Percentiles rank a stretch among this genome's conserved stretches.
Evolutionary conservation across 2,797 vertebrate species (phyloP).

Genomic region (Mallotus villosus): DNA sequence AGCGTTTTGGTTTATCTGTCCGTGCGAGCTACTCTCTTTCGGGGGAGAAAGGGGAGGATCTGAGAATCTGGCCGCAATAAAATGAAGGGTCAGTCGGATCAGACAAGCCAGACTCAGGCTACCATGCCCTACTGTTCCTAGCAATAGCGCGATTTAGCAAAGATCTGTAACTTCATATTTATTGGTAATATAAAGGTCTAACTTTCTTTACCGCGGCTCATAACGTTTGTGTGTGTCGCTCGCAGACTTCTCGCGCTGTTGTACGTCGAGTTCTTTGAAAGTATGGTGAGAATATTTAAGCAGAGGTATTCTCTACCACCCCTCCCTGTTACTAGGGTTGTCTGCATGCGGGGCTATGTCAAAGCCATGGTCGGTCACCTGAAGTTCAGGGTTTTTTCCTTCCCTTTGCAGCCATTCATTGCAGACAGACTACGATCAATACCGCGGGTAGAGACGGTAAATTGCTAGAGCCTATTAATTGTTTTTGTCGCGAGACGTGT

Average conservation of each 20-base stretch:
- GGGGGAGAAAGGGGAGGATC: constrained; percentile 76
- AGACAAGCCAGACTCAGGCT: constrained; percentile 82
- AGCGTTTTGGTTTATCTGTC: constrained; percentile 66
- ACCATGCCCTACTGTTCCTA: constrained; percentile 68
- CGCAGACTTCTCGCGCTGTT: constrained; percentile 52
- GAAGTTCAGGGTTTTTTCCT: constrained; percentile 88
- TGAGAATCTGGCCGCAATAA: constrained; percentile 85
- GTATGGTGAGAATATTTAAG: constrained; percentile 43
- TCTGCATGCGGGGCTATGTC: constrained; percentile 77
- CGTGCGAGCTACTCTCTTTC: constrained; percentile 69
- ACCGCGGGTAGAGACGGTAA: constrained; percentile 62
- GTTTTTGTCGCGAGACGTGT: neutral
- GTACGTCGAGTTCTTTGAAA: constrained; percentile 61
- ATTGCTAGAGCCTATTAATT: constrained; percentile 33
- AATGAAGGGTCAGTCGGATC: constrained; percentile 91
- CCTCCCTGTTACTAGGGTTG: constrained; percentile 70
- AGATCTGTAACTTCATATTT: constrained; percentile 66
- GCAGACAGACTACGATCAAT: constrained; percentile 87
- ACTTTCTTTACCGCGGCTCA: constrained; percentile 78
- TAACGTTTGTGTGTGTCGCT: neutral
- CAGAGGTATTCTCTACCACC: constrained; percentile 55
- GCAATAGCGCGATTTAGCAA: constrained; percentile 68
- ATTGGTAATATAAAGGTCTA: constrained; percentile 71
- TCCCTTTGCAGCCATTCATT: constrained; percentile 81
- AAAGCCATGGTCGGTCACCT: constrained; percentile 93